Evolutionary conservation across 2,888 invertebrate species (phyloP), one percentile per base, ranked within the genome.

Genomic region (Scelioninae gen. 1): DNA sequence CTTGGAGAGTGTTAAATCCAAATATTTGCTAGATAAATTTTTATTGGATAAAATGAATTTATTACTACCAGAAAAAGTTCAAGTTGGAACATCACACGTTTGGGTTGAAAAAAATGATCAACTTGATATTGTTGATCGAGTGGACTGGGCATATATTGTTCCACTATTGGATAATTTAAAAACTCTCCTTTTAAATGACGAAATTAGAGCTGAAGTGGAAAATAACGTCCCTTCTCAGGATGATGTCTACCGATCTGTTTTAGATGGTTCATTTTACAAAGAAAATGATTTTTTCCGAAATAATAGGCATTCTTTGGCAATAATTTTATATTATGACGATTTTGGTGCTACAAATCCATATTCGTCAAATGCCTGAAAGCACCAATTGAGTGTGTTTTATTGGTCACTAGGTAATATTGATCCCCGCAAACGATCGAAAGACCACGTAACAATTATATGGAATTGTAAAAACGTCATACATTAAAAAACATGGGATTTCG

Each of bases 391-490:
- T 8, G 47, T 15, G n/a, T 47, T 47, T 47, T 47, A 47, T 47
- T 47, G 47, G 47, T 13, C 47, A 47, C n/a, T 47, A 13, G 47
- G 13, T 47, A 47, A 47, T 15, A 47, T 47, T 13, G 47, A 47
- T 15, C 47, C 47, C 7, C 47, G 47, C n/a, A 47, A 15, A 8
- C 47, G 47, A 13, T 47, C 47, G 83, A 84, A 56, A 83, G 75
- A 31, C 80, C 83, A 16, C 83, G 84, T 9, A 45, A 84, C 16
- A 74, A n/a, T n/a, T n/a, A n/a, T n/a, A n/a, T n/a, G n/a, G n/a
- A n/a, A n/a, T n/a, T n/a, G n/a, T n/a, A n/a, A n/a, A n/a, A n/a
- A n/a, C n/a, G n/a, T n/a, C n/a, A n/a, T n/a, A n/a, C n/a, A n/a
- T n/a, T n/a, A n/a, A n/a, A n/a, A n/a, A n/a, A n/a, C n/a, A n/a